Evolutionary conservation across 2,113 vertebrate genomes (phyloP).

Genomic region (Vulpes ferrilata): DNA sequence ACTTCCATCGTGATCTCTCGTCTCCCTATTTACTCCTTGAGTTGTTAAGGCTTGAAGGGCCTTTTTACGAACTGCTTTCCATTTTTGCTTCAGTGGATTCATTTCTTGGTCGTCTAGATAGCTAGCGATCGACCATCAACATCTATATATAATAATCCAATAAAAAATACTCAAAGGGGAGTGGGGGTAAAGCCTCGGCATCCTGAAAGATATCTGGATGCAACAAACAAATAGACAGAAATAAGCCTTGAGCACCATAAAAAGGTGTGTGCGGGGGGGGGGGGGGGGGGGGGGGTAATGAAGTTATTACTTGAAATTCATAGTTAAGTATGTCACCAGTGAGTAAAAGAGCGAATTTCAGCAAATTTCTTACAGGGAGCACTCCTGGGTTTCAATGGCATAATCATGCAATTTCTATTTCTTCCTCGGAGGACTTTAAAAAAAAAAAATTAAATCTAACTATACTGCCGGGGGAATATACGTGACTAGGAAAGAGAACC

Average conservation of each 20-base stretch:
- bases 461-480: not conserved
- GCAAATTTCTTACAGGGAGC: not conserved
- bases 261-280: not conserved
- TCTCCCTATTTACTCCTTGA: not conserved
- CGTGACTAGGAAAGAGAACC: not conserved
- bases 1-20: not conserved
- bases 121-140: not conserved
- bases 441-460: slow-evolving; percentile 9
- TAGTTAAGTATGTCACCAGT: not conserved
- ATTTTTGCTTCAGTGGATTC: not conserved
- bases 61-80: not conserved
- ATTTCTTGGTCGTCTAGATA: not conserved
- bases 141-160: not conserved
- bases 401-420: not conserved
- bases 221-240: not conserved
- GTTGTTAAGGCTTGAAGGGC: not conserved
- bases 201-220: not conserved
- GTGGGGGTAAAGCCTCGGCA: not conserved
- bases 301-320: not conserved
- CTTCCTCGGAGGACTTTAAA: slow-evolving; percentile 40
- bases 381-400: not conserved
- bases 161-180: not conserved
- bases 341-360: not conserved
- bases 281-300: not conserved
- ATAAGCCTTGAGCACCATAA: not conserved